phyloP scores from a whole-genome alignment of 1,140 invertebrate genomes.

The Cotesia chilonis region DNA sequence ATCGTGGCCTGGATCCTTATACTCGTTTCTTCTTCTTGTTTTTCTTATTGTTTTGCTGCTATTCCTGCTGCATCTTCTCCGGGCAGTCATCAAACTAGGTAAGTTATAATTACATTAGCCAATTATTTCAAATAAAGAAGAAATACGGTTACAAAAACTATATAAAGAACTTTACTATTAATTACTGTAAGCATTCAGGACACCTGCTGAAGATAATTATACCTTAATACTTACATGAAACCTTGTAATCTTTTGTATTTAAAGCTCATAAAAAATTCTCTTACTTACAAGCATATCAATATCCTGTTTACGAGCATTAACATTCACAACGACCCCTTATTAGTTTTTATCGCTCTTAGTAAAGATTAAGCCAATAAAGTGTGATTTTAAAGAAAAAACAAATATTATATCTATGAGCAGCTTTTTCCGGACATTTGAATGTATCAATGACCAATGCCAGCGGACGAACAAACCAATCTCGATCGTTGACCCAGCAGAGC shows the following conservation, averaged over 20 bases:
- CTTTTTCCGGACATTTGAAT: constrained; percentile 51
- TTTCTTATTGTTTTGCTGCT: background rate
- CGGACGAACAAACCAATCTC: constrained; percentile 33
- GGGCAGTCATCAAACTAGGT: constrained; percentile 15
- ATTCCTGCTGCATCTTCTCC: no score
- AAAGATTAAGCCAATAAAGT: no score
- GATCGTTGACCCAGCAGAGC: constrained; percentile 19
- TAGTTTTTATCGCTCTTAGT: background rate
- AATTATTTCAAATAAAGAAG: background rate
- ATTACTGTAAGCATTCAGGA: background rate
- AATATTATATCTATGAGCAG: constrained; percentile 35
- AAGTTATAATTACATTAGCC: constrained; percentile 5
- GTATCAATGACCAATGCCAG: constrained; percentile 50
- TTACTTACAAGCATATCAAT: background rate
- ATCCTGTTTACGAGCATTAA: background rate
- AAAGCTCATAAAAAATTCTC: background rate
- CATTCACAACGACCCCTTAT: background rate
- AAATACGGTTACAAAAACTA: background rate
- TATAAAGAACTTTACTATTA: background rate
- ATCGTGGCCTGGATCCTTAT: constrained; percentile 13
- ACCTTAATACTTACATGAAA: background rate
- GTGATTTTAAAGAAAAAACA: background rate
- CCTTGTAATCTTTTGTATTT: background rate
- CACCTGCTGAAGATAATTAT: background rate
- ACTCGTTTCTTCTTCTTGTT: background rate